Evolutionary conservation across 2,113 vertebrate species (phyloP).

Genomic region (Hydrolagus affinis): DNA sequence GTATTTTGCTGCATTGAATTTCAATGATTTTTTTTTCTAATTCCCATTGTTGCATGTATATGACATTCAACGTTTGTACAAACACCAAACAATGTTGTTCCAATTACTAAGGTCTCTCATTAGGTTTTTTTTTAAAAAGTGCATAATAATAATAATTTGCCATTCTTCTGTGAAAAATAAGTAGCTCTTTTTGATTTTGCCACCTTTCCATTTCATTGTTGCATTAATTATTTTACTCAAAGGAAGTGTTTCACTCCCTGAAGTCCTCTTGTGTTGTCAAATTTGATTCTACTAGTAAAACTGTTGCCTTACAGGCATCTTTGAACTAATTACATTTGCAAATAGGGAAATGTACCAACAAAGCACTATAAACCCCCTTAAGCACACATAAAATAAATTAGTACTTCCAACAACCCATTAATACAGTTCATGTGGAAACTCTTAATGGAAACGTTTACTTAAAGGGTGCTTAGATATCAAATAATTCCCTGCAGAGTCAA

Average conservation of each 20-base stretch:
- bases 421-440: neutral
- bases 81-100: neutral
- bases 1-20: constrained; percentile 2
- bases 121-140: neutral
- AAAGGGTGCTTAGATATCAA: neutral
- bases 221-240: neutral
- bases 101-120: constrained; percentile 1
- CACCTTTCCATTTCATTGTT: neutral
- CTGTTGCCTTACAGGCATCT: constrained; percentile 11
- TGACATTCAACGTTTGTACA: neutral
- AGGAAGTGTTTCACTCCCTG: constrained; percentile 6
- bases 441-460: constrained; percentile 12
- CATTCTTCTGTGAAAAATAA: constrained; percentile 1
- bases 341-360: constrained; percentile 18
- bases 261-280: constrained; percentile 20
- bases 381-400: constrained; percentile 25
- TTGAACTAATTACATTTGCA: constrained; percentile 25
- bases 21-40: neutral
- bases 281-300: constrained; percentile 11
- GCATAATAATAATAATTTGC: constrained; percentile 8
- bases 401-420: constrained; percentile 14
- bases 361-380: constrained; percentile 7
- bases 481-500: neutral
- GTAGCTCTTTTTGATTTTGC: neutral
- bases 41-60: constrained; percentile 3